Conservation (phyloP, 2,888 invertebrate genomes). For the Agrilus mali region DNA sequence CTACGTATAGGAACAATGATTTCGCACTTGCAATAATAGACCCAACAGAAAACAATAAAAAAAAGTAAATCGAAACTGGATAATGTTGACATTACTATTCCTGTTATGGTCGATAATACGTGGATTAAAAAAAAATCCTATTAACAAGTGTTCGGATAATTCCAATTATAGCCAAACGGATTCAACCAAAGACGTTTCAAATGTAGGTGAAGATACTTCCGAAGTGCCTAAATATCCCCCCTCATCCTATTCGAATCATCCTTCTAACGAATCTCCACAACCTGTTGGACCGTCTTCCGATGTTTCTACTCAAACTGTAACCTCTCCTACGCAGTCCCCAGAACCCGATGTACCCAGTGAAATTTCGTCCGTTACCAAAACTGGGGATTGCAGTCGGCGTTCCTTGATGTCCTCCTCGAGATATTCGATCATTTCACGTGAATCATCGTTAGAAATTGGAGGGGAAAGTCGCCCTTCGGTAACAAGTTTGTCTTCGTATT, state of each 20-base stretch:
- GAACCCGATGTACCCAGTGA: slow-evolving; percentile 27
- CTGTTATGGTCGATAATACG: slow-evolving; percentile 51
- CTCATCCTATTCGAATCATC: slow-evolving; percentile 38
- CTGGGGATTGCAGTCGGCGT: slow-evolving; percentile 16
- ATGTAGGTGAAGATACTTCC: slow-evolving; percentile 29
- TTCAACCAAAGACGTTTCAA: slow-evolving; percentile 33
- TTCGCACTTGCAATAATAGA: too few species aligned
- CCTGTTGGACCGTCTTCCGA: slow-evolving; percentile 31
- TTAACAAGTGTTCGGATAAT: slow-evolving; percentile 10
- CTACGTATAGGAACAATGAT: too few species aligned
- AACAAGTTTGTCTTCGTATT: slow-evolving; percentile 33
- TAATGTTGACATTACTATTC: slow-evolving; percentile 49
- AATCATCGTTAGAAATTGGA: slow-evolving; percentile 32
- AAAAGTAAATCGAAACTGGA: slow-evolving; percentile 12
- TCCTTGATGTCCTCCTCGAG: slow-evolving; percentile 22
- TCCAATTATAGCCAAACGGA: slow-evolving; percentile 22
- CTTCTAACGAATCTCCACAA: slow-evolving; percentile 35
- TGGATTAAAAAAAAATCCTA: slow-evolving; percentile 34
- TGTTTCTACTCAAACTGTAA: slow-evolving; percentile 12
- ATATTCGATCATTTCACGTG: slow-evolving; percentile 28
- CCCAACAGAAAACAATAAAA: too few species aligned
- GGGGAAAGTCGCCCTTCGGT: slow-evolving; percentile 33
- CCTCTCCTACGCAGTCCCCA: slow-evolving; percentile 23
- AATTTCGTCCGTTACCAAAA: slow-evolving; percentile 11
- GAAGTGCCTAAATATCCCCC: slow-evolving; percentile 38